Base-by-base conservation (phyloP, 1,140 invertebrate genomes). In the Orius laevigatus region DNA sequence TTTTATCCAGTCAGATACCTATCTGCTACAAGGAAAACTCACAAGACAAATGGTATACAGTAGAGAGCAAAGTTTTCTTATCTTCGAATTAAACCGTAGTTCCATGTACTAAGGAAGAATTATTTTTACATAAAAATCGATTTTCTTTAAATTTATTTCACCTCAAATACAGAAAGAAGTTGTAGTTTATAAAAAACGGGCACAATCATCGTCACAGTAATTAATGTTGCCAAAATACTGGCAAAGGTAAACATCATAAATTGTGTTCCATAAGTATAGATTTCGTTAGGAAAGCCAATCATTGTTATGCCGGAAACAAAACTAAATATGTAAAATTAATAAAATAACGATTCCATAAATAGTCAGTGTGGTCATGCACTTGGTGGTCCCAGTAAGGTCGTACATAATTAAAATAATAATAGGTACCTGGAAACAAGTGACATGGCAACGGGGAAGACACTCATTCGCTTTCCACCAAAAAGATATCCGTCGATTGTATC, bases 291-390 rank as follows among this genome's bases (percentile, higher is more conserved):
- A 31, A 81, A 71, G 5, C 81, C 82, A 0, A 88, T 67, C 3
- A 89, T 59, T 0, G 81, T 81, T 18, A 87, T 77, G 35, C 82
- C 82, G n/a, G 84, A 87, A 57, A 85, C 68, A 56, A 83, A 82
- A 60, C 80, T 84, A 48, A 25, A 25, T 25, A 25, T 4, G 8
- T 46, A 25, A 8, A 8, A 25, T 25, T 25, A 25, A 25, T 4
- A 25, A 25, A n/a, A n/a, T n/a, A n/a, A n/a, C n/a, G n/a, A n/a
- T n/a, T n/a, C n/a, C n/a, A n/a, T n/a, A n/a, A n/a, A n/a, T n/a
- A n/a, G n/a, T n/a, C n/a, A n/a, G n/a, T n/a, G n/a, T n/a, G n/a
- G n/a, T n/a, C n/a, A n/a, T n/a, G n/a, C n/a, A n/a, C n/a, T n/a
- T n/a, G n/a, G n/a, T n/a, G n/a, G n/a, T n/a, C n/a, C n/a, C n/a